A percentile compares a stretch with the other conserved stretches of the same genome.
Evolutionary conservation across 2,888 invertebrate species (phyloP).

Genomic region (Lasioglossum calceatum): DNA sequence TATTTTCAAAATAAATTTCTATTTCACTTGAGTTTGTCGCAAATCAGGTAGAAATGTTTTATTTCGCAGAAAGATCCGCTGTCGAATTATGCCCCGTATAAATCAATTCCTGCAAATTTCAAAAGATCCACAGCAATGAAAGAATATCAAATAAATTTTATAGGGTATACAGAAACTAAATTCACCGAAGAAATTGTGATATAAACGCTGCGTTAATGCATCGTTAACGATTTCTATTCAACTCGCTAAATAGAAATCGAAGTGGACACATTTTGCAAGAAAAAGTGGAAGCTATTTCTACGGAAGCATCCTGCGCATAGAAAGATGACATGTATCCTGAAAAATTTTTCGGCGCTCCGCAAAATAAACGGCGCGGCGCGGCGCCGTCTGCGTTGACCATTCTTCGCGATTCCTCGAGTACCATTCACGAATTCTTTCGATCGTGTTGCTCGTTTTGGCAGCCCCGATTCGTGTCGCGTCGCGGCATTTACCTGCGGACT

Average conservation of each 20-base stretch:
- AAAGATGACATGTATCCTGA: background rate
- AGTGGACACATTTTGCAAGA: background rate
- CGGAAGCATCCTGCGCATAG: slow-evolving; percentile 15
- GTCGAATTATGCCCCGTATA: too few species aligned
- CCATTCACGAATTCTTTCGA: slow-evolving; percentile 52
- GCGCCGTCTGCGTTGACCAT: slow-evolving; percentile 35
- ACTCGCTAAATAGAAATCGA: background rate
- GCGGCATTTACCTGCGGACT: slow-evolving; percentile 46
- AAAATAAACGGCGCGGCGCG: slow-evolving; percentile 42
- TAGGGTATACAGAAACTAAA: background rate
- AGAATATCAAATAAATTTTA: background rate
- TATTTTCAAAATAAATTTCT: too few species aligned
- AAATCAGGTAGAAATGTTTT: too few species aligned
- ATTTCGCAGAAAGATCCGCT: too few species aligned
- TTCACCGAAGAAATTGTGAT: background rate
- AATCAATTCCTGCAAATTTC: too few species aligned
- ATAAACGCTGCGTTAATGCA: background rate
- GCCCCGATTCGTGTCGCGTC: slow-evolving; percentile 48
- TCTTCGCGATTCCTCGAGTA: slow-evolving; percentile 60
- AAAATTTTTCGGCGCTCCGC: slow-evolving; percentile 41
- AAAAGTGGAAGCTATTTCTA: background rate
- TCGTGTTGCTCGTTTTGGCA: slow-evolving; percentile 41
- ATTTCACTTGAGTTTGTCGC: too few species aligned
- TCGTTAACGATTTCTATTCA: background rate
- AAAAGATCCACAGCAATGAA: background rate